phyloP scores from a whole-genome alignment of 1,140 invertebrate genomes.

The Zaprionus africanus region DNA sequence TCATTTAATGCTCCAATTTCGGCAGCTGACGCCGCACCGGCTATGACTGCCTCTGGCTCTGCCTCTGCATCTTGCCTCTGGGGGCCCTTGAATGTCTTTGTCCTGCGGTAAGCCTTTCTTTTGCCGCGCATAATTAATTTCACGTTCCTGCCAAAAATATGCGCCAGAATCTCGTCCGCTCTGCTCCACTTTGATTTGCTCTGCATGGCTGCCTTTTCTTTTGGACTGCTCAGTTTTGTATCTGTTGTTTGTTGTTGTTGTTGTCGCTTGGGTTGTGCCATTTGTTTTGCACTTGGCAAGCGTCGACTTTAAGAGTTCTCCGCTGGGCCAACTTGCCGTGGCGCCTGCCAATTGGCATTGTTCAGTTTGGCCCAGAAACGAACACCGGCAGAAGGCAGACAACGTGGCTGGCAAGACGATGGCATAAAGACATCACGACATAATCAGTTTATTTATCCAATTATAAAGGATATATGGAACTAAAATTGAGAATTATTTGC shows the following conservation, averaged over 20 bases:
- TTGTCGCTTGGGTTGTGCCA: slow-evolving; percentile 8
- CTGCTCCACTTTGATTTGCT: slow-evolving; percentile 61
- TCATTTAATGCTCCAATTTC: slow-evolving; percentile 50
- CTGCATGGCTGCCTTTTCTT: slow-evolving; percentile 23
- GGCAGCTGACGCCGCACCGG: slow-evolving; percentile 62
- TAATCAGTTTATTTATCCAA: slow-evolving; percentile 24
- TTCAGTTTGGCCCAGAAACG: slow-evolving; percentile 33
- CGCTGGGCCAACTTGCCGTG: slow-evolving; percentile 20
- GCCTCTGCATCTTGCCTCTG: slow-evolving; percentile 29
- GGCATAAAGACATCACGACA: slow-evolving; percentile 22
- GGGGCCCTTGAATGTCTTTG: slow-evolving; percentile 49
- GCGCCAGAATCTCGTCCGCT: slow-evolving; percentile 64
- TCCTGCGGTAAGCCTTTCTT: slow-evolving; percentile 59
- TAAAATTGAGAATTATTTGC: background rate
- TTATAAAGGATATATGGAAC: background rate
- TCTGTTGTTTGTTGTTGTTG: slow-evolving; percentile 24
- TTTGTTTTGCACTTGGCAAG: slow-evolving; percentile 49
- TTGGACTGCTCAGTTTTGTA: slow-evolving; percentile 21
- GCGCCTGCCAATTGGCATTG: slow-evolving; percentile 44
- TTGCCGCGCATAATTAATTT: slow-evolving; percentile 77
- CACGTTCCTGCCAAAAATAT: slow-evolving; percentile 79
- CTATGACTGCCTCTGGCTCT: slow-evolving; percentile 1
- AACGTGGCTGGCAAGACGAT: slow-evolving; percentile 6
- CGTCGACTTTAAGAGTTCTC: slow-evolving; percentile 10
- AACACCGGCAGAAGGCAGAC: slow-evolving; percentile 11